phyloP scores from a whole-genome alignment of 2,113 vertebrate species.

The Acanthisitta chloris region DNA sequence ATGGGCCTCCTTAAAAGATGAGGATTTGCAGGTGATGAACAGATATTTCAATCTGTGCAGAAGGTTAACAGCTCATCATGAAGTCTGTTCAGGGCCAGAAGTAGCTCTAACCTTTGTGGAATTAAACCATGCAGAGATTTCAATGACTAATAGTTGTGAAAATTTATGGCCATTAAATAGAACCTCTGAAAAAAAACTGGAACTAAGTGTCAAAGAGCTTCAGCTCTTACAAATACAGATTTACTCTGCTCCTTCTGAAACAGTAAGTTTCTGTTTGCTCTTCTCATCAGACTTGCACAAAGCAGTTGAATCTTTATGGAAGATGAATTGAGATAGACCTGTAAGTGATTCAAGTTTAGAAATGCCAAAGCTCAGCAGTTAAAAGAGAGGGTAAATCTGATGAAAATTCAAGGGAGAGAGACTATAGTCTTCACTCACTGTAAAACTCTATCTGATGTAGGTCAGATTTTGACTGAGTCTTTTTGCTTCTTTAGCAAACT shows the following conservation, averaged over 20 bases:
- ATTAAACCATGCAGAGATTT: neutral
- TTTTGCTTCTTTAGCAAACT: neutral
- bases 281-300: neutral
- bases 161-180: neutral
- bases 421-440: neutral
- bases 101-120: neutral
- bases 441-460: neutral
- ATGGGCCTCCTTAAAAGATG: neutral
- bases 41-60: neutral
- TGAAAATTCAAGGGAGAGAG: neutral
- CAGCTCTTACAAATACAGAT: neutral
- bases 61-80: neutral
- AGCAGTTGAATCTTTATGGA: neutral
- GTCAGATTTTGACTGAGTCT: neutral
- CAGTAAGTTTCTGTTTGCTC: neutral
- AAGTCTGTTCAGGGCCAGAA: neutral
- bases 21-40: neutral
- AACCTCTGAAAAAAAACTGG: neutral
- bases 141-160: neutral
- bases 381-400: neutral
- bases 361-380: neutral
- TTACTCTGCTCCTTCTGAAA: neutral
- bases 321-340: neutral
- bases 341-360: neutral
- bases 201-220: neutral